Evolutionary conservation across 2,888 invertebrate species (phyloP), one percentile per base, ranked within the genome.

Genomic region (Deilephila porcellus): DNA sequence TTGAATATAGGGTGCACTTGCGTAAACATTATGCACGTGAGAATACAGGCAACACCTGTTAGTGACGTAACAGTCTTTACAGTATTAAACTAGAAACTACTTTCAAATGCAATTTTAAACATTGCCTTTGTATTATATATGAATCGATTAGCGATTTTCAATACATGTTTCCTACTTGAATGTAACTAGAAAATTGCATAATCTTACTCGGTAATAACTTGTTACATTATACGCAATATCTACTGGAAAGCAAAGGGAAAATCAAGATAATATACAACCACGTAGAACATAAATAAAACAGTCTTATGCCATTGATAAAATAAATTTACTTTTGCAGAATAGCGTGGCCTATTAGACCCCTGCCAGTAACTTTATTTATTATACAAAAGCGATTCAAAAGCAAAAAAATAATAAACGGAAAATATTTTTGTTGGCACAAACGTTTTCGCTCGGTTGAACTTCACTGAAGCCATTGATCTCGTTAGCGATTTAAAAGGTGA

Each of bases 401-500:
- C 45, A 67, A 67, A 67, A n/a, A 25, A 52, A 67, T 45, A 45
- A 67, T 67, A 67, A 67, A 25, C 52, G 67, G 67, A 67, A 52
- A 67, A 17, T 67, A 25, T 67, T 45, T 64, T 67, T 67, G 67
- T 52, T 45, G 67, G 25, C 25, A 52, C 67, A 52, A 64, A 64
- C n/a, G 52, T 67, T 52, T 67, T 45, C 45, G 45, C 63, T 63
- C 37, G 17, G 67, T 67, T 67, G 17, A 67, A 25, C 25, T 14
- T 11, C 20, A 20, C n/a, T 52, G 20, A 14, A 52, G 29, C 52
- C 60, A 20, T 45, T 71, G 71, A 25, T 60, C 71, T 71, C 17
- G 45, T 60, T 20, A 60, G 62, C 34, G 34, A 73, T 72, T 70
- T 74, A 52, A 60, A 70, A 71, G 37, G 25, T 25, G 76, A 76